phyloP scores from a whole-genome alignment of 1,140 invertebrate genomes.

The Thrips palmi region DNA sequence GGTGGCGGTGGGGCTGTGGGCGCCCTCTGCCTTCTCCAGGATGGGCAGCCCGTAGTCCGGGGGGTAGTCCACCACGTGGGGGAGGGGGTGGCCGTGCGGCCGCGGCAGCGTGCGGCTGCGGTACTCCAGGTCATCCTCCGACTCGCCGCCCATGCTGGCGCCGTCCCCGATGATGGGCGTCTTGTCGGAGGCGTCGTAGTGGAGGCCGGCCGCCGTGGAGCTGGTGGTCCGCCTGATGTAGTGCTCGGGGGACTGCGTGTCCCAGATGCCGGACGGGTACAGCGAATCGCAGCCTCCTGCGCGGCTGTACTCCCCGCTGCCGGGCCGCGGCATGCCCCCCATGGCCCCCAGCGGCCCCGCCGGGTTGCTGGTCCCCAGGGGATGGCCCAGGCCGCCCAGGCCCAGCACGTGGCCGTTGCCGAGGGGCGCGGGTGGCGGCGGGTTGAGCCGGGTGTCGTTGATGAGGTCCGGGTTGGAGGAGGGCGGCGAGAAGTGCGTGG shows the following conservation, averaged over 20 bases:
- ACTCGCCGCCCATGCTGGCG: slow-evolving; percentile 30
- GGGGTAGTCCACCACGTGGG: slow-evolving; percentile 46
- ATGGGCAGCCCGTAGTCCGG: slow-evolving; percentile 61
- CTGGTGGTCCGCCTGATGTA: slow-evolving; percentile 30
- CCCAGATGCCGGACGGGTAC: slow-evolving; percentile 49
- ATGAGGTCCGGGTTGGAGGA: slow-evolving; percentile 68
- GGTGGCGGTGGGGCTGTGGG: slow-evolving; percentile 18
- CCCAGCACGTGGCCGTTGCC: slow-evolving; percentile 5
- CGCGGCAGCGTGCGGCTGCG: slow-evolving; percentile 19
- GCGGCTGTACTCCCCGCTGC: slow-evolving; percentile 47
- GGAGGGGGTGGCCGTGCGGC: no score
- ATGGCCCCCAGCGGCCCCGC: slow-evolving; percentile 9
- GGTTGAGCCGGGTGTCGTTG: slow-evolving; percentile 36
- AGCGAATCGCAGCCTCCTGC: slow-evolving; percentile 40
- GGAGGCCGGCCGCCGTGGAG: slow-evolving; percentile 25
- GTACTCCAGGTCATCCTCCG: slow-evolving; percentile 27
- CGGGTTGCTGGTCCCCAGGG: not conserved
- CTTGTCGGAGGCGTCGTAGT: slow-evolving; percentile 43
- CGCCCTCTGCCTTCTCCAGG: slow-evolving; percentile 24
- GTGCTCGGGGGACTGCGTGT: slow-evolving; percentile 25
- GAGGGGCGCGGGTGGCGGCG: slow-evolving; percentile 3
- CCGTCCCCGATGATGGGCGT: slow-evolving; percentile 55
- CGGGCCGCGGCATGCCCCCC: slow-evolving; percentile 13
- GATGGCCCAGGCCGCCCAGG: slow-evolving; percentile 36
- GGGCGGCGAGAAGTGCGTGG: slow-evolving; percentile 26